phyloP scores from a whole-genome alignment of 2,113 vertebrate genomes.

The Coregonus clupeaformis region DNA sequence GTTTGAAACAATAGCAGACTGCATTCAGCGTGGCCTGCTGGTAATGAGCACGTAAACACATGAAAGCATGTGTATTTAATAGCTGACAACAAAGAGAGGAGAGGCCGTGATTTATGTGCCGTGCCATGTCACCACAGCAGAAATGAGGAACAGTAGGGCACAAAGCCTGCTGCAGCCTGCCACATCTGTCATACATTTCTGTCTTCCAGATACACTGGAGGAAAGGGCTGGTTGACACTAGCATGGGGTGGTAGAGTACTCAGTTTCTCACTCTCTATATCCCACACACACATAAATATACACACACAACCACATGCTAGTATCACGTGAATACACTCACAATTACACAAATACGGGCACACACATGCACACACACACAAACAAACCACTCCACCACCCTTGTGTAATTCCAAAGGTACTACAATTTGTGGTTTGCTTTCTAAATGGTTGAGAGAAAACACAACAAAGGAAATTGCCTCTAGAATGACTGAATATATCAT shows the following conservation, averaged over 20 bases:
- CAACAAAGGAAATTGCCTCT: conserved; percentile 6
- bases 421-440: background rate
- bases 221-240: background rate
- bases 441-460: background rate
- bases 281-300: background rate
- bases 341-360: background rate
- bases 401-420: background rate
- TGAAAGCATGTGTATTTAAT: conserved; percentile 54
- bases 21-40: background rate
- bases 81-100: conserved; percentile 56
- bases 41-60: conserved; percentile 33
- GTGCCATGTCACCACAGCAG: conserved; percentile 28
- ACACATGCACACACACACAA: background rate
- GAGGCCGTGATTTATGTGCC: conserved; percentile 47
- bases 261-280: background rate
- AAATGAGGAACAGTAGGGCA: background rate
- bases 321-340: background rate
- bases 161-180: too few relatives aligned
- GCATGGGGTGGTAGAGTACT: background rate
- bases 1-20: conserved; percentile 40
- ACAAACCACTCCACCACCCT: background rate
- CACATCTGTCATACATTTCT: conserved; percentile 19
- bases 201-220: background rate
- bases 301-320: background rate
- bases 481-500: background rate